These are phyloP conservation scores for Reinhardtius hippoglossoides DNA, from an alignment of 2,113 vertebrate genomes.

Conservation along the genomic window DNA sequence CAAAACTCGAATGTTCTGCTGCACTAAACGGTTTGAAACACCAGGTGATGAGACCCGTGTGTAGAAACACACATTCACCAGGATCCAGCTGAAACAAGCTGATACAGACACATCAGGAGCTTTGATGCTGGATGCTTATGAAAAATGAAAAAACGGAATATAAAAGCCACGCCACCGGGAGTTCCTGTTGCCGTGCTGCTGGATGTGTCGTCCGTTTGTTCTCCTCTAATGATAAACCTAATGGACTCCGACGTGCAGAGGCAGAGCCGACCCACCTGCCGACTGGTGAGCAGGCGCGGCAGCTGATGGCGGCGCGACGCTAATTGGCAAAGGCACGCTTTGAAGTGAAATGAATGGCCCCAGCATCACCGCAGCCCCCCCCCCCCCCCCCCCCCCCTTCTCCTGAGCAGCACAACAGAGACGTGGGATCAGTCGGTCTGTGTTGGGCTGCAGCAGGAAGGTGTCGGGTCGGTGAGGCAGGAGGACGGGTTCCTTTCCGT, in stretches of 20 bases:
- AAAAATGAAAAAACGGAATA: background rate
- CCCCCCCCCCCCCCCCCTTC: conserved; percentile 11
- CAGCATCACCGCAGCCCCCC: conserved; percentile 2
- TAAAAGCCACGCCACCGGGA: background rate
- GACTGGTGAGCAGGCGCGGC: background rate
- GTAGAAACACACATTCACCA: no score
- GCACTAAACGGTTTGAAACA: no score
- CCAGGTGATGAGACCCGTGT: no score
- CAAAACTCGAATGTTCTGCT: no score
- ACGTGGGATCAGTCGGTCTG: conserved; percentile 12
- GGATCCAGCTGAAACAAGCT: no score
- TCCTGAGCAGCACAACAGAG: conserved; percentile 20
- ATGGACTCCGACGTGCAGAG: background rate
- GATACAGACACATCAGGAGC: background rate
- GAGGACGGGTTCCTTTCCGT: background rate
- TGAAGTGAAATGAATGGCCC: conserved; percentile 47
- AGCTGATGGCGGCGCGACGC: conserved; percentile 26
- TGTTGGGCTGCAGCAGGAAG: conserved; percentile 1
- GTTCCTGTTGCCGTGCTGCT: background rate
- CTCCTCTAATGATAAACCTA: background rate
- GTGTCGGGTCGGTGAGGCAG: background rate
- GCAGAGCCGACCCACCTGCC: conserved; percentile 6
- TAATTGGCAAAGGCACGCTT: conserved; percentile 24
- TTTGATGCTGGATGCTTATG: background rate
- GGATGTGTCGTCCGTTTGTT: background rate